Percentiles rank a stretch among this genome's conserved stretches.
These are phyloP conservation scores for Atherix ibis DNA, from an alignment of 2,888 invertebrate species.

Conservation along the genomic window DNA sequence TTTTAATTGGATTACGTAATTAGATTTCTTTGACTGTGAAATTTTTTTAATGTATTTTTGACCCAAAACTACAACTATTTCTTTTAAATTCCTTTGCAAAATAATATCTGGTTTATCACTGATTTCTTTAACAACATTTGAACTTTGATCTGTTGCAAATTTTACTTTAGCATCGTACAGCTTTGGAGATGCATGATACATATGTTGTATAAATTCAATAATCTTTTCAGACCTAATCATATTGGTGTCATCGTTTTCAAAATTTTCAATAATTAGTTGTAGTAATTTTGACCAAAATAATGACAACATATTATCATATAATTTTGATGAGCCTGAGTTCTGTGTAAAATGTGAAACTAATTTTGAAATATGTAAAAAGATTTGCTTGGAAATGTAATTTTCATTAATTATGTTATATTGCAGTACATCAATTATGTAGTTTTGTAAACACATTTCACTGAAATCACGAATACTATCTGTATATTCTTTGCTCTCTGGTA, in stretches of 20 bases:
- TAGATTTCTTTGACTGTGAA: slow-evolving; percentile 28
- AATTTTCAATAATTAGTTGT: slow-evolving; percentile 17
- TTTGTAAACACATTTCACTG: too few relatives aligned
- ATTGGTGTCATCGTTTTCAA: slow-evolving; percentile 14
- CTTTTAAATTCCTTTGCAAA: slow-evolving; percentile 14
- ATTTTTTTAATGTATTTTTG: slow-evolving; percentile 41
- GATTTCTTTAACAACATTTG: neutral
- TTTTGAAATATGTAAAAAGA: slow-evolving; percentile 36
- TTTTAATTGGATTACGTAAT: slow-evolving; percentile 37
- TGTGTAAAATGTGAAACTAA: slow-evolving; percentile 42
- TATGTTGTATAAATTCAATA: slow-evolving; percentile 31
- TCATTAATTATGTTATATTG: slow-evolving; percentile 34
- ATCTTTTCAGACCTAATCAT: slow-evolving; percentile 25
- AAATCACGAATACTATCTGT: slow-evolving; percentile 11
- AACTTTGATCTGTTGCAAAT: slow-evolving; percentile 30
- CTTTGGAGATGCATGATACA: slow-evolving; percentile 24
- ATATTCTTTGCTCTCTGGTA: slow-evolving; percentile 15
- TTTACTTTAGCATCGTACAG: slow-evolving; percentile 38
- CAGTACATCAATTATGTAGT: slow-evolving; percentile 28
- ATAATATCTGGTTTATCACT: neutral
- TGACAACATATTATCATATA: slow-evolving; percentile 19
- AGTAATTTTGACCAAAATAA: slow-evolving; percentile 25
- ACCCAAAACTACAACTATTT: slow-evolving; percentile 20
- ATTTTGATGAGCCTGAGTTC: slow-evolving; percentile 23
- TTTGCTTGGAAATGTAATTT: slow-evolving; percentile 27